Evolutionary conservation across 2,888 invertebrate species (phyloP), one percentile per base, ranked within the genome.

Genomic region (Pristionchus entomophagus): DNA sequence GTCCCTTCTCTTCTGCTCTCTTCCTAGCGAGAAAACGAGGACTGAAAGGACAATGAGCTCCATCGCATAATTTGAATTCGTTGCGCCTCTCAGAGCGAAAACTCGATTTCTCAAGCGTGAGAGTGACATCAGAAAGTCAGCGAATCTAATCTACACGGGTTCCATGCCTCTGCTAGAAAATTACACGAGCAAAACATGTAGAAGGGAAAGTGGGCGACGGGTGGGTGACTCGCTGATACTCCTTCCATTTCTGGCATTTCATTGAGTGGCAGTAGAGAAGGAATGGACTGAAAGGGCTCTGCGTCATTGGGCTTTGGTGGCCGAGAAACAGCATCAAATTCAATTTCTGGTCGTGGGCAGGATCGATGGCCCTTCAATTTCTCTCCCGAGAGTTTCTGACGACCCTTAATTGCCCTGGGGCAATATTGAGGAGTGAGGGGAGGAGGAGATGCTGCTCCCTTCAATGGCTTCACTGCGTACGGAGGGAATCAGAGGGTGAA

Each of bases 71-170:
- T 65, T 65, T 65, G 65, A 17, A 65, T 65, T 29, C 35, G 17
- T 59, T 59, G 56, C 22, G 56, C 56, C 56, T n/a, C 14, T 6
- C 6, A 45, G 45, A 45, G 19, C 2, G 14, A 32, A 35, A 65
- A 65, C 35, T 65, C 65, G 22, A 65, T 65, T 65, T 65, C 5
- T 35, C 19, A 38, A 5, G 65, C 32, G 35, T 35, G 62, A 65
- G 56, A 26, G 65, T 65, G 65, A 65, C 65, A 35, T 65, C 35
- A 65, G 26, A 26, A 26, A 26, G n/a, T 22, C 35, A 19, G 29
- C 12, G n/a, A 65, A 69, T 73, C 41, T 73, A 73, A 73, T 41
- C 73, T 73, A 41, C 73, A 19, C n/a, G n/a, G n/a, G n/a, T n/a
- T n/a, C 73, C 38, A 12, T 38, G 6, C 38, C 32, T 45, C 73